Base-by-base conservation (phyloP, 2,888 invertebrate genomes). In the Pollenia labialis region DNA sequence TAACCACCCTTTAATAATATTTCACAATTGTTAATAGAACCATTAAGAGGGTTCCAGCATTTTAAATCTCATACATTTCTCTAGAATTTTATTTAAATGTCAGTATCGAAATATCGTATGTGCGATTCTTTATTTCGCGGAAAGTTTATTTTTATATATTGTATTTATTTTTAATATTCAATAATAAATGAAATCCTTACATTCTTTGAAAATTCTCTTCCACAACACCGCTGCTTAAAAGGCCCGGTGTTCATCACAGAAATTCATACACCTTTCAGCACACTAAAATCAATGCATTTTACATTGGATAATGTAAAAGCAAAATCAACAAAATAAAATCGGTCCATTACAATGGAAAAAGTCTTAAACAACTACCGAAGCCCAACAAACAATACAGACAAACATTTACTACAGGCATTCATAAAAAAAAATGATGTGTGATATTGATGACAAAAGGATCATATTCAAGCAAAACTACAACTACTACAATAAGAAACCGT, bases 351-450 rank as follows among this genome's bases (percentile, higher is more conserved):
- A 87, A 79, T 69, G 79, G 68, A 87, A 90, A 77, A 66, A 50
- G 74, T 42, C 72, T 72, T 88, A 86, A 71, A 87, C 79, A 88
- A 88, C 83, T 52, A 64, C 84, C 85, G 74, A 69, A 84, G 76
- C 32, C 85, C 50, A 46, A 60, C n/a, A 56, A 81, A 85, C 87
- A 85, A 84, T 83, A 74, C 89, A 89, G 7, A n/a, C 64, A 64
- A 71, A 72, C 32, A 80, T 12, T 48, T 46, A 44, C 52, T 62
- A 48, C 16, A 16, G 42, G n/a, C 48, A 42, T 64, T 81, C 56
- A 56, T 64, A 81, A 50, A 90, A 91, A 4, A 32, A 90, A 91
- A 90, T 89, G 91, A 92, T 91, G 92, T 92, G 92, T 92, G 91
- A 92, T 92, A 89, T 90, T 90, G 91, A 90, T 92, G 91, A 92